phyloP scores from a whole-genome alignment of 2,888 invertebrate genomes.

The Pterostichus niger region DNA sequence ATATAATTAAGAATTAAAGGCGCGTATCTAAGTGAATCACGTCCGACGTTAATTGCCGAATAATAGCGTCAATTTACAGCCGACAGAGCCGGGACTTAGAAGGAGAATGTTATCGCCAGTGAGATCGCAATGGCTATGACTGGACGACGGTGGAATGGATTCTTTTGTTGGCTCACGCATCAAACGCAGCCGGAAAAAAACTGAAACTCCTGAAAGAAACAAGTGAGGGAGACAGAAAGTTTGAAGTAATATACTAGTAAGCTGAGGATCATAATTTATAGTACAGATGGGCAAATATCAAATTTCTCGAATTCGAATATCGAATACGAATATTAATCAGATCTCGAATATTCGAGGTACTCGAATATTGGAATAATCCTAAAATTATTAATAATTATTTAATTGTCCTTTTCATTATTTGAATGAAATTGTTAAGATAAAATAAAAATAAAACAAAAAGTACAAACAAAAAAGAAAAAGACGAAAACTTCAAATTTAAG shows the following conservation, averaged over 20 bases:
- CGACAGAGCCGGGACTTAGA: not conserved
- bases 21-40: constrained; percentile 61
- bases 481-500: no score
- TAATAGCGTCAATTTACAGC: constrained; percentile 57
- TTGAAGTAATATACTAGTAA: not conserved
- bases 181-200: not conserved
- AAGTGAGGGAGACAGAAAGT: not conserved
- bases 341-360: no score
- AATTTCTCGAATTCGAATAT: no score
- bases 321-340: no score
- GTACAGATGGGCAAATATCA: no score
- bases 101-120: not conserved
- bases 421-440: no score
- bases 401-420: no score
- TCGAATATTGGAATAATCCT: no score
- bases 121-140: not conserved
- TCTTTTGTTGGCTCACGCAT: not conserved
- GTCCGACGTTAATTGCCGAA: constrained; percentile 59
- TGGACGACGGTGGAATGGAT: not conserved
- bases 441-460: no score
- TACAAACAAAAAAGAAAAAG: no score
- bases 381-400: no score
- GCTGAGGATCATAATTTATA: no score
- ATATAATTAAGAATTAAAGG: constrained; percentile 61
- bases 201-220: not conserved